A percentile compares a stretch with the other conserved stretches of the same genome.
Evolutionary conservation across 1,140 invertebrate genomes (phyloP).

Genomic region (Telenomus remus): DNA sequence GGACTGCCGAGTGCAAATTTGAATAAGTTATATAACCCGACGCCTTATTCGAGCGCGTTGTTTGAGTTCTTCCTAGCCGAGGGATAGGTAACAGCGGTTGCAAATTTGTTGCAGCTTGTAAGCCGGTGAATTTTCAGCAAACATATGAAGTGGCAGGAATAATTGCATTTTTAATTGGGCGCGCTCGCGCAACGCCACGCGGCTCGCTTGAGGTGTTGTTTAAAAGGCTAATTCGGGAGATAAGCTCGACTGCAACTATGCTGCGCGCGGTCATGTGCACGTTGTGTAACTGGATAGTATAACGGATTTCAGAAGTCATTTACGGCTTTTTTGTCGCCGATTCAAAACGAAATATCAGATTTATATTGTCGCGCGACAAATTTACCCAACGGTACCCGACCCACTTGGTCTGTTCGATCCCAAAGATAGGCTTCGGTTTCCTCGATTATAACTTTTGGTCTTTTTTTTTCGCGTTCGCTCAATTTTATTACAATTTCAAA

Average conservation of each 20-base stretch:
- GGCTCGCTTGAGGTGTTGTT: no score
- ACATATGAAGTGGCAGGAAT: neutral
- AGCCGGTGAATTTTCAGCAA: constrained; percentile 4
- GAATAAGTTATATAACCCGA: constrained; percentile 53
- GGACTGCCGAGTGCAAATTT: constrained; percentile 43
- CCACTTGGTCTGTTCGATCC: no score
- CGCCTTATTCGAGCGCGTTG: constrained; percentile 14
- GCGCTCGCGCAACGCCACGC: neutral
- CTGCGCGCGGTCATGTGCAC: no score
- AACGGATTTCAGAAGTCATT: constrained; percentile 3
- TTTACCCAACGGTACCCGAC: no score
- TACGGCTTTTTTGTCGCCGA: neutral
- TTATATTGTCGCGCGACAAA: neutral
- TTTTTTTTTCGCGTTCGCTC: no score
- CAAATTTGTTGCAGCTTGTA: constrained; percentile 25
- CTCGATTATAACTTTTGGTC: no score
- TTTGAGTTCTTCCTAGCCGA: neutral
- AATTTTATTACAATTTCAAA: no score
- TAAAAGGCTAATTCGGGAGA: neutral
- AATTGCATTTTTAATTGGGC: constrained; percentile 11
- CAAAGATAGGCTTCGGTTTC: no score
- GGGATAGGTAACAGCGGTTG: constrained; percentile 10
- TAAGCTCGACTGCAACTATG: neutral
- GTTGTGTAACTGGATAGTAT: constrained; percentile 4
- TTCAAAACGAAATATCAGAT: neutral